Evolutionary conservation across 2,797 vertebrate species (phyloP), one percentile per base, ranked within the genome.

Genomic region (Enteromius argenteus): DNA sequence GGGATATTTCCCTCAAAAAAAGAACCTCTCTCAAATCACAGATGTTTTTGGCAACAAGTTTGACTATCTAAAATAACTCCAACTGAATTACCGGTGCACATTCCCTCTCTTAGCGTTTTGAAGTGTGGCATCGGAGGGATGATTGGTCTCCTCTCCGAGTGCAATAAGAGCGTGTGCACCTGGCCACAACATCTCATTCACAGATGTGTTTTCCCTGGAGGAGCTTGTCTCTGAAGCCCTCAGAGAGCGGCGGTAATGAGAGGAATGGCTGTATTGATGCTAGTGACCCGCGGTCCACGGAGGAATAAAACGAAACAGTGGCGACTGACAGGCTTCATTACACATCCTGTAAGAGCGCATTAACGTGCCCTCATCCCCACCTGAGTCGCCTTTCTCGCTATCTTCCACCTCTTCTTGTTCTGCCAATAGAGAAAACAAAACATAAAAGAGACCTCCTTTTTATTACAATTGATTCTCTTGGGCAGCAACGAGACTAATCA

Each of bases 321-420:
- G 58, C 39, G 80, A 85, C 78, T 64, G 79, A 86, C 66, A 60
- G 81, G 78, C 86, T 79, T 87, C 77, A 87, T 88, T 77, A 85
- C 68, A 73, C 21, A 42, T 84, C 73, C 81, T 83, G 79, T 78
- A 86, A 84, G 69, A 89, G 82, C 53, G 73, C 79, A 89, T 89
- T 49, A 86, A 80, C 44, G 68, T 56, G 84, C 10, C 23, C 81
- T 81, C 72, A 37, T 83, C 67, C n/a, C 81, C 90, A 90, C 84
- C 90, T 90, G 90, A 89, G 87, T 87, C 72, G 5, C 66, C 51
- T 58, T 69, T 62, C 56, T 80, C 69, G 75, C 68, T 8, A 49
- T 62, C 15, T n/a, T 27, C 46, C 58, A 44, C 64, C 32, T 46
- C 35, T 51, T 66, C 67, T 71, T 60, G 81, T 71, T 39, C 9